Evolutionary conservation across 2,797 vertebrate genomes (phyloP), one percentile per base, ranked within the genome.

Genomic region (Adelosebastes latens): DNA sequence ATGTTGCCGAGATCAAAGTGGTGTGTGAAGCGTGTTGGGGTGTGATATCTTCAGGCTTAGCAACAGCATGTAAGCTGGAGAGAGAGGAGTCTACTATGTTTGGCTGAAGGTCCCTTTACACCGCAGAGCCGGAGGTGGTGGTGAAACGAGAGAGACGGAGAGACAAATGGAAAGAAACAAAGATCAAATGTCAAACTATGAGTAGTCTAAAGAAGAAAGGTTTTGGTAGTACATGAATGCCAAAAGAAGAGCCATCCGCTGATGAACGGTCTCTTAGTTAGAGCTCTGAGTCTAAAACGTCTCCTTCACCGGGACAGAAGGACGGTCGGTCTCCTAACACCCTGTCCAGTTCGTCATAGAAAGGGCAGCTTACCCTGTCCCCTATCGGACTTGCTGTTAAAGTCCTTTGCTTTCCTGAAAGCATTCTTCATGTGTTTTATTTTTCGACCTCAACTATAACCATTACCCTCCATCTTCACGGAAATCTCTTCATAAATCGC

Each of bases 1-100:
- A 64, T 86, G 83, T 86, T 82, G 63, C 56, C 3, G 24, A 75
- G 81, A 88, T 89, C 81, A 91, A 87, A 92, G 90, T 79, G 75
- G 67, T 24, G 29, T 84, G 79, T 77, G 80, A 86, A 71, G 79
- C 69, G 46, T 76, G 86, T 82, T 82, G 72, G 78, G 63, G 62
- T 82, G 76, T 64, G 81, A 87, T 85, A 82, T 79, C 77, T 84
- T 55, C 72, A 74, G 82, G 87, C 75, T 83, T 66, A 87, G 83
- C 75, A 65, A 70, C 81, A 81, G 88, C 81, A 39, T 63, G 67
- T 70, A 12, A 80, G 75, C 79, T 68, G 72, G 31, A 70, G 83
- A 79, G 34, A 78, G 69, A 79, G 62, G 64, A 85, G 75, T 66
- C 79, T 42, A 22, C 80, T 59, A 7, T 77, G 69, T 87, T 74